Evolutionary conservation across 2,797 vertebrate genomes (phyloP).

Genomic region (Pseudotriccus pelzelni): DNA sequence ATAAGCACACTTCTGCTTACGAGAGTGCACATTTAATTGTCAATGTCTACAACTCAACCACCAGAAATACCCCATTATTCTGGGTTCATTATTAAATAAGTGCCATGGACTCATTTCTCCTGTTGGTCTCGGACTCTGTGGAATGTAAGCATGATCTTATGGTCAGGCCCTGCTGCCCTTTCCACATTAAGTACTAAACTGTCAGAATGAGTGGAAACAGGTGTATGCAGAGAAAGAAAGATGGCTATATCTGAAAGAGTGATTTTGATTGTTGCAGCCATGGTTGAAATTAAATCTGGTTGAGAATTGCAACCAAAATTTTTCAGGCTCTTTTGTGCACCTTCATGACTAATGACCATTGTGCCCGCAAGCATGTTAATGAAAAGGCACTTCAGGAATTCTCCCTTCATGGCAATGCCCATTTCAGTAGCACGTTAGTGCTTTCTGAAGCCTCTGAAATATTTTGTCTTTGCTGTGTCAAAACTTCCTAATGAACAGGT

Average conservation of each 20-base stretch:
- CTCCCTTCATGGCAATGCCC: neutral
- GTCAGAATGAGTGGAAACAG: constrained; percentile 66
- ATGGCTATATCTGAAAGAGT: constrained; percentile 16
- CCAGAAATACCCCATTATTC: neutral
- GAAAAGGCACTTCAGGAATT: neutral
- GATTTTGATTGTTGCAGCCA: neutral
- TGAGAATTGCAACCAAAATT: neutral
- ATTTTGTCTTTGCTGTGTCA: neutral
- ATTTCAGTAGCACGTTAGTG: neutral
- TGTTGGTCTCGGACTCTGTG: neutral
- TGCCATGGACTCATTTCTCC: constrained; percentile 2
- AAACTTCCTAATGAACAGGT: neutral
- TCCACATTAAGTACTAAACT: constrained; percentile 49
- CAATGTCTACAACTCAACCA: neutral
- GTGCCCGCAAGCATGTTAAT: neutral
- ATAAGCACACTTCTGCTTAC: neutral
- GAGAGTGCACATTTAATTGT: neutral
- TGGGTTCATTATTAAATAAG: constrained; percentile 12
- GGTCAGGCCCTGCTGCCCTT: constrained; percentile 52
- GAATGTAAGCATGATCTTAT: constrained; percentile 52
- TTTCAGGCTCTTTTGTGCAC: neutral
- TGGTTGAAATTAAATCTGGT: constrained; percentile 8
- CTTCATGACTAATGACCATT: neutral
- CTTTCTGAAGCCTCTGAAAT: neutral
- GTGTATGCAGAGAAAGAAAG: constrained; percentile 32